Conservation (phyloP, 2,797 vertebrate species). For the Phrynocephalus forsythii region DNA sequence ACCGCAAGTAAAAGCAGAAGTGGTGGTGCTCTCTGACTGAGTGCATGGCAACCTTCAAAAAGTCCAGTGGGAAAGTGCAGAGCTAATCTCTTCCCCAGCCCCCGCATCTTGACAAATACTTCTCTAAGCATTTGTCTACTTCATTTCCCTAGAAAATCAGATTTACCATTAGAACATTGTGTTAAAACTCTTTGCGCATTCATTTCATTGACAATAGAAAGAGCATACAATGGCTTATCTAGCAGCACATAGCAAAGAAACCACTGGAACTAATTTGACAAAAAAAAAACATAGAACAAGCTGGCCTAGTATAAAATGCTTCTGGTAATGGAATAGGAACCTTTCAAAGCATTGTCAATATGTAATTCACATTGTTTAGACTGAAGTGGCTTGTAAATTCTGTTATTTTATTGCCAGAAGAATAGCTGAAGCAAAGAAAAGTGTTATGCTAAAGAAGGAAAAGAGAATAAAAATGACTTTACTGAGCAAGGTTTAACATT, state of each 20-base stretch:
- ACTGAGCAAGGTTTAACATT: slow-evolving; percentile 29
- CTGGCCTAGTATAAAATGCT: slow-evolving; percentile 61
- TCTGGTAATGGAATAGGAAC: slow-evolving; percentile 50
- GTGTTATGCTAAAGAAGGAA: slow-evolving; percentile 29
- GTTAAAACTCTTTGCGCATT: slow-evolving; percentile 10
- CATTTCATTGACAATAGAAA: not conserved
- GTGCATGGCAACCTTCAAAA: not conserved
- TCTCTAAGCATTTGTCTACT: not conserved
- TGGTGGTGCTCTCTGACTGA: not conserved
- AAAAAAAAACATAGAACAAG: slow-evolving; percentile 21
- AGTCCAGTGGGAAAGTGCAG: not conserved
- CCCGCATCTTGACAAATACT: not conserved
- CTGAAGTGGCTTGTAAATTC: slow-evolving; percentile 33
- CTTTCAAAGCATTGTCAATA: slow-evolving; percentile 59
- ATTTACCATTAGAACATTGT: slow-evolving; percentile 9
- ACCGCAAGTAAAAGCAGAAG: not conserved
- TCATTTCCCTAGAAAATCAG: not conserved
- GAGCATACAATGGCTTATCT: slow-evolving; percentile 3
- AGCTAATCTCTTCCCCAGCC: not conserved
- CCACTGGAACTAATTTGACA: slow-evolving; percentile 44
- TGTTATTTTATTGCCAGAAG: slow-evolving; percentile 33
- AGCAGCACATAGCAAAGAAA: slow-evolving; percentile 33
- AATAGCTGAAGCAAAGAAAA: slow-evolving; percentile 46
- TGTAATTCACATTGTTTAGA: slow-evolving; percentile 57
- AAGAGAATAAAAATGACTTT: slow-evolving; percentile 30